Evolutionary conservation across 2,113 vertebrate species (phyloP).

Genomic region (Connochaetes taurinus): DNA sequence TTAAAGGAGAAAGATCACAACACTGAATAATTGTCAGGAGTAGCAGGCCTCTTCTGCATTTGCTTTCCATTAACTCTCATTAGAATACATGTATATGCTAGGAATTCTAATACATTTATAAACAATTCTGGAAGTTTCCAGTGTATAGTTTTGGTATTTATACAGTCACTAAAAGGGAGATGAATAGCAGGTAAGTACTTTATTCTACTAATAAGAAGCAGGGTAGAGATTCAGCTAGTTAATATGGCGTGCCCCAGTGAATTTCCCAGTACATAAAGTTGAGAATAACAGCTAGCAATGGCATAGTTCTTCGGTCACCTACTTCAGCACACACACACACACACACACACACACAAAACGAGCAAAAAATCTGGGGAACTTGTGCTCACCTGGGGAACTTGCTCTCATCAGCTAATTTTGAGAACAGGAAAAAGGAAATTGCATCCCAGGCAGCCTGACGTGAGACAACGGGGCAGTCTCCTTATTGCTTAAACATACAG

Average conservation of each 20-base stretch:
- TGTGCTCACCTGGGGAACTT: slow-evolving; percentile 71
- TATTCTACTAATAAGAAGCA: neutral
- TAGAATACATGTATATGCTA: neutral
- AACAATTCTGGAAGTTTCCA: neutral
- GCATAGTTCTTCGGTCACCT: neutral
- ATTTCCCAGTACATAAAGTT: neutral
- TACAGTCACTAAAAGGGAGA: neutral
- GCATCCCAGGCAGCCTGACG: slow-evolving; percentile 64
- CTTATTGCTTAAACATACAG: slow-evolving; percentile 77
- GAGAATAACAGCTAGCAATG: slow-evolving; percentile 34
- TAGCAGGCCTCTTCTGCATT: neutral
- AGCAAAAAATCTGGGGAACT: slow-evolving; percentile 58
- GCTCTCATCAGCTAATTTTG: slow-evolving; percentile 76
- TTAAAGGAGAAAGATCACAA: neutral
- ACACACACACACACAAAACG: too few species aligned
- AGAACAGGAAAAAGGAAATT: slow-evolving; percentile 85
- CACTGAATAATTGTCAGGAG: neutral
- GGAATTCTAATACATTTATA: neutral
- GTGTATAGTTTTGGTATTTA: neutral
- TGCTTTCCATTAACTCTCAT: neutral
- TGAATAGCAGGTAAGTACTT: neutral
- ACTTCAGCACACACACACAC: neutral
- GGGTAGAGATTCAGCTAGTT: neutral
- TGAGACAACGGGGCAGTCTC: slow-evolving; percentile 68
- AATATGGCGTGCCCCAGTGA: neutral